Evolutionary conservation across 1,140 invertebrate species (phyloP).

Genomic region (Trypoxylus dichotomus): DNA sequence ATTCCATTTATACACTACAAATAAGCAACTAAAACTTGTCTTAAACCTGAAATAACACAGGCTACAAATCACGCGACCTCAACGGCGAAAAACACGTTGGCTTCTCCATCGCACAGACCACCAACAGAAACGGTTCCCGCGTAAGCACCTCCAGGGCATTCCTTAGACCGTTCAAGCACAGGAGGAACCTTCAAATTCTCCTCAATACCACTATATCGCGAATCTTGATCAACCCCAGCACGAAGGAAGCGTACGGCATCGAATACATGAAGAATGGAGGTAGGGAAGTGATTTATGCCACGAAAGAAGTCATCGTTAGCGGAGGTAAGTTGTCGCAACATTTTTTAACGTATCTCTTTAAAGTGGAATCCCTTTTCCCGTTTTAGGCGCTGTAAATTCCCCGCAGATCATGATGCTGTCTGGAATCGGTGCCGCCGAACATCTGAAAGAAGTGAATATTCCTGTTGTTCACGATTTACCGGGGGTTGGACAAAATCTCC

Average conservation of each 20-base stretch:
- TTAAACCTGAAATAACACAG: slow-evolving; percentile 38
- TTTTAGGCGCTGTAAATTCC: slow-evolving; percentile 73
- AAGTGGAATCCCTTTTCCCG: background rate
- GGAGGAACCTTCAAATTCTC: slow-evolving; percentile 76
- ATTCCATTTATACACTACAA: no score
- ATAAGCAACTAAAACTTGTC: no score
- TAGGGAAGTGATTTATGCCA: slow-evolving; percentile 60
- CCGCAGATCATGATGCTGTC: slow-evolving; percentile 83
- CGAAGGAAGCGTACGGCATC: slow-evolving; percentile 69
- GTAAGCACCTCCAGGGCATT: slow-evolving; percentile 81
- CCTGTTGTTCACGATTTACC: slow-evolving; percentile 73
- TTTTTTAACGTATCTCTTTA: background rate
- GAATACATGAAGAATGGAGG: slow-evolving; percentile 64
- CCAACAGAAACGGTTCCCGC: slow-evolving; percentile 83
- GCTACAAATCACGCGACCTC: slow-evolving; percentile 79
- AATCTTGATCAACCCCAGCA: slow-evolving; percentile 70
- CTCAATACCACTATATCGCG: slow-evolving; percentile 74
- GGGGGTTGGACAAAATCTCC: slow-evolving; percentile 84
- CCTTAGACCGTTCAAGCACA: slow-evolving; percentile 73
- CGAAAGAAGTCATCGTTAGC: slow-evolving; percentile 68
- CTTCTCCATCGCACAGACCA: slow-evolving; percentile 84
- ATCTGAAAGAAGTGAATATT: slow-evolving; percentile 67
- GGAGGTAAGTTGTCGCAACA: slow-evolving; percentile 54
- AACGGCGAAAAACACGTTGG: slow-evolving; percentile 80
- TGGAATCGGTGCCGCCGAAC: slow-evolving; percentile 76